These are phyloP conservation scores for Temnothorax ravouxi DNA, from an alignment of 2,888 invertebrate genomes.

Conservation along the genomic window DNA sequence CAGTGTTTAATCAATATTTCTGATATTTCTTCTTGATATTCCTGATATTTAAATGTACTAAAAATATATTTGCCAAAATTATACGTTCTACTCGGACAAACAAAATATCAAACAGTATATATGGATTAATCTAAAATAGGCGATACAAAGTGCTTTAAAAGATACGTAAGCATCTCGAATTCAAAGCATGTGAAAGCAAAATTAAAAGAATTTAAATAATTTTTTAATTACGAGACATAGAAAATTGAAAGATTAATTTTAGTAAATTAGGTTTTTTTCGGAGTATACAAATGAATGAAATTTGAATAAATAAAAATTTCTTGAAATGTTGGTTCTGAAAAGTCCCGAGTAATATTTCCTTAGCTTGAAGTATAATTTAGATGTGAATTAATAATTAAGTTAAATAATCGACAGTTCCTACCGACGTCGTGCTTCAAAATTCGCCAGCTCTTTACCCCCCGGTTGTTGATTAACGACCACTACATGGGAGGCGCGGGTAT, in stretches of 20 bases:
- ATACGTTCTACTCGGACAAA: neutral
- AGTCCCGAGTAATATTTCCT: neutral
- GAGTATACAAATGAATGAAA: neutral
- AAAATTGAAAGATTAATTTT: neutral
- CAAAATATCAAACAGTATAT: neutral
- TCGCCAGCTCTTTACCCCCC: slow-evolving; percentile 5
- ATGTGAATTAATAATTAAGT: slow-evolving; percentile 23
- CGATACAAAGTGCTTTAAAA: neutral
- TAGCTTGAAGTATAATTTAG: neutral
- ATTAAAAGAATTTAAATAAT: neutral
- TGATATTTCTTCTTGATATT: neutral
- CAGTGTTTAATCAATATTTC: neutral
- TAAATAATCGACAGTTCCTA: slow-evolving; percentile 21
- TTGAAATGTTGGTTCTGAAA: neutral
- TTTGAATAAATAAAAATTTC: neutral
- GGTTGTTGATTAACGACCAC: slow-evolving; percentile 51
- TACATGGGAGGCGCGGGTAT: slow-evolving; percentile 47
- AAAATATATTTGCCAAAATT: neutral
- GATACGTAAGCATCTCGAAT: neutral
- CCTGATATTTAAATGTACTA: neutral
- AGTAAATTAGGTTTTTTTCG: neutral
- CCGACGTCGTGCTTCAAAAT: slow-evolving; percentile 19
- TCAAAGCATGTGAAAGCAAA: neutral
- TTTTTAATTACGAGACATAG: neutral
- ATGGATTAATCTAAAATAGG: neutral